Percentiles rank a stretch among this genome's conserved stretches.
Conservation (phyloP, 2,797 vertebrate genomes). For the Halcyon chelicuti region DNA sequence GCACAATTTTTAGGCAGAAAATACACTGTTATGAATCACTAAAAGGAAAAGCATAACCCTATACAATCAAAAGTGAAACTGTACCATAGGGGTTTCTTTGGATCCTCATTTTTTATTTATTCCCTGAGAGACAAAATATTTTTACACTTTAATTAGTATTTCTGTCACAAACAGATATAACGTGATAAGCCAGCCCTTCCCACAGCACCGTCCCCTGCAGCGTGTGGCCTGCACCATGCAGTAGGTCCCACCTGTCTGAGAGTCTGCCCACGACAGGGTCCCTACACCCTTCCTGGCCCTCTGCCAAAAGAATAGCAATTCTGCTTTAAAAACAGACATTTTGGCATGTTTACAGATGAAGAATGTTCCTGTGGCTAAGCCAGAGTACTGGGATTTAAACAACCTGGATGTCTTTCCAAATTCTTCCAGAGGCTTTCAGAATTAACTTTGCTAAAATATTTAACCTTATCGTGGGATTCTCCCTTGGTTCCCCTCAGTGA, state of each 20-base stretch:
- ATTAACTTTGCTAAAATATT: neutral
- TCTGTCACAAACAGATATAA: neutral
- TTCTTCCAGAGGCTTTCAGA: neutral
- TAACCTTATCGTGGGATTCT: neutral
- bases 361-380: neutral
- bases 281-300: neutral
- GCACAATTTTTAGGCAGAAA: neutral
- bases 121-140: neutral
- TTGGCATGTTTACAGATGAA: neutral
- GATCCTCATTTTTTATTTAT: neutral
- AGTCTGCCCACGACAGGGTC: neutral
- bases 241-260: neutral
- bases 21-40: neutral
- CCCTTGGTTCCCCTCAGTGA: neutral
- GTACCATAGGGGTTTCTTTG: neutral
- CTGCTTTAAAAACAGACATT: neutral
- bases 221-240: fast-evolving
- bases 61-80: neutral
- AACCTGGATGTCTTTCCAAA: neutral
- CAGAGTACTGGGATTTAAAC: neutral
- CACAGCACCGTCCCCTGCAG: fast-evolving
- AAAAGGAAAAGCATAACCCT: neutral
- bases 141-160: neutral
- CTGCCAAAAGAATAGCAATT: fast-evolving
- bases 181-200: neutral